phyloP scores from a whole-genome alignment of 2,888 invertebrate genomes.

The Calameuta idolon region DNA sequence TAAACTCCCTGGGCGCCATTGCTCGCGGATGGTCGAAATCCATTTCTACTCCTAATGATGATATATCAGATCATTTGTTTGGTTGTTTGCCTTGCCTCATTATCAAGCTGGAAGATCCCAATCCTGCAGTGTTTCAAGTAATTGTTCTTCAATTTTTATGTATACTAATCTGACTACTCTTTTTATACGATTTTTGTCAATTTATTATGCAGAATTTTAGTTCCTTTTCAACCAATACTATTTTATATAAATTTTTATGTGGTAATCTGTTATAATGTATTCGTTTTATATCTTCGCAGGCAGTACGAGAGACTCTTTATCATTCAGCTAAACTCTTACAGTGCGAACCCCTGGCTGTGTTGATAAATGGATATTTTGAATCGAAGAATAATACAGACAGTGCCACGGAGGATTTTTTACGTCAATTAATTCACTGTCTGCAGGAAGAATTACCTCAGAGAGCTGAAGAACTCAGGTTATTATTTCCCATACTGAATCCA shows the following conservation, averaged over 20 bases:
- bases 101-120: constrained; percentile 55
- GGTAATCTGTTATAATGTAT: background rate
- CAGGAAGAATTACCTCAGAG: constrained; percentile 50
- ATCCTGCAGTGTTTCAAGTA: constrained; percentile 47
- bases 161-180: background rate
- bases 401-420: constrained; percentile 34
- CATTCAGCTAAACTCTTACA: constrained; percentile 47
- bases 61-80: constrained; percentile 53
- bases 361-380: constrained; percentile 44
- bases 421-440: constrained; percentile 49
- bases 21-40: constrained; percentile 50
- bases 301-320: constrained; percentile 49
- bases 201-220: background rate
- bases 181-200: no score
- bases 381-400: constrained; percentile 40
- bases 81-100: constrained; percentile 57
- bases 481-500: background rate
- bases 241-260: background rate
- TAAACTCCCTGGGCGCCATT: constrained; percentile 50
- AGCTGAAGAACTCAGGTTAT: constrained; percentile 56
- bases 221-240: background rate
- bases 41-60: constrained; percentile 35
- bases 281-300: constrained; percentile 28
- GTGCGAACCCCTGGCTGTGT: constrained; percentile 41
- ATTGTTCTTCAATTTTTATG: background rate